Percentiles rank a stretch among this genome's conserved stretches.
These are phyloP conservation scores for Xiphorhynchus erythropygius DNA, from an alignment of 2,797 vertebrate genomes.

Conservation along the genomic window DNA sequence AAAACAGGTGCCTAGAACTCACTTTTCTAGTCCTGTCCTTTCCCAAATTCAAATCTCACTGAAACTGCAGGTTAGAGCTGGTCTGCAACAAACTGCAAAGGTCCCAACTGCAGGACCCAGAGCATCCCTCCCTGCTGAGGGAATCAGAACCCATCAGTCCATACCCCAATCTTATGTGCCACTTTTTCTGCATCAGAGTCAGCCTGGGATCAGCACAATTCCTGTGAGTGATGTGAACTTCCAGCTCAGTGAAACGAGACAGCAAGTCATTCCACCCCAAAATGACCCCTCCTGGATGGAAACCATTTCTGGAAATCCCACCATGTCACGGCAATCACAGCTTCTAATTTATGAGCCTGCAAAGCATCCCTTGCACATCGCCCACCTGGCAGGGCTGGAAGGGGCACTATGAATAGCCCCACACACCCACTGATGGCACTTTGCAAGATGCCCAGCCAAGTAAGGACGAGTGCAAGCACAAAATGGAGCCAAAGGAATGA, in stretches of 20 bases:
- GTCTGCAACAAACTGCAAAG: background rate
- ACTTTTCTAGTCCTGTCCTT: background rate
- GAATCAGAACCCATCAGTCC: background rate
- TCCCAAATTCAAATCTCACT: background rate
- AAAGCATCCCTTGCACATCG: background rate
- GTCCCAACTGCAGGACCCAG: background rate
- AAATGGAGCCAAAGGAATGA: background rate
- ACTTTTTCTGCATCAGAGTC: background rate
- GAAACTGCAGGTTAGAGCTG: background rate
- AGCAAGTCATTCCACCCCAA: accelerated
- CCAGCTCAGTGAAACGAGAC: background rate
- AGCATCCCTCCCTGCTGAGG: background rate
- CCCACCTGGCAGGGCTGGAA: background rate
- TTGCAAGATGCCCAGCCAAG: background rate
- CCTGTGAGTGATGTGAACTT: background rate
- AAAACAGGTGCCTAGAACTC: background rate
- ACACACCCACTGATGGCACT: background rate
- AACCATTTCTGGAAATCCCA: background rate
- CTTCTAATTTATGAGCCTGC: background rate
- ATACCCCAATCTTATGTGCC: background rate
- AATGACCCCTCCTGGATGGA: background rate
- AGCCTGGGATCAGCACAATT: background rate
- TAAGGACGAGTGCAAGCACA: accelerated
- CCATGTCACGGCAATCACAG: accelerated
- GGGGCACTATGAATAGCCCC: background rate